Conservation (phyloP, 1,140 invertebrate species). For the Vollenhovia emeryi region DNA sequence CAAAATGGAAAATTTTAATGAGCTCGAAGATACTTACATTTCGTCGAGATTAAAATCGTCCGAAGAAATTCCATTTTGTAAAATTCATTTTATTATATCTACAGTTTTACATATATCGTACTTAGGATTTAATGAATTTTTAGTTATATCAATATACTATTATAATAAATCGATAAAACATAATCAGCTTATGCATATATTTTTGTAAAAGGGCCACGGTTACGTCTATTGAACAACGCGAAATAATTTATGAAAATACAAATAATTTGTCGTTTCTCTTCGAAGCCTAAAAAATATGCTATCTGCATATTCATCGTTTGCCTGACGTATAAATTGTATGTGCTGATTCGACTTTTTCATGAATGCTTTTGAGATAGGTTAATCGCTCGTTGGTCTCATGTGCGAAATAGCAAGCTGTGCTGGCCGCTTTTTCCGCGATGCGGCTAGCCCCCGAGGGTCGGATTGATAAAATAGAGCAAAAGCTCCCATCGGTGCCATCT, state of each 20-base stretch:
- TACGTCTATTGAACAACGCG: not conserved
- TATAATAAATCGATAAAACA: not conserved
- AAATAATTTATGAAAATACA: not conserved
- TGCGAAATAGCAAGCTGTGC: slow-evolving; percentile 28
- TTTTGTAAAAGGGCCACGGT: not conserved
- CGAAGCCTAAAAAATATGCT: not conserved
- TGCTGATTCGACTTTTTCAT: slow-evolving; percentile 26
- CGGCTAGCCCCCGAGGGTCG: slow-evolving; percentile 25
- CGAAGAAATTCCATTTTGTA: not conserved
- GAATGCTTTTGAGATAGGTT: slow-evolving; percentile 35
- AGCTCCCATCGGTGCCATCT: slow-evolving; percentile 57
- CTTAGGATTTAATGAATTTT: not conserved
- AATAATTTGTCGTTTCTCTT: not conserved
- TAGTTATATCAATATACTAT: not conserved
- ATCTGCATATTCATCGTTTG: slow-evolving; percentile 29
- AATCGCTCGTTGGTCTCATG: slow-evolving; percentile 43
- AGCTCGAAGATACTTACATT: slow-evolving; percentile 21
- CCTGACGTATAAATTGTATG: not conserved
- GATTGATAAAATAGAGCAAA: slow-evolving; percentile 66
- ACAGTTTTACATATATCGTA: not conserved
- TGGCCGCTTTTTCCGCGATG: slow-evolving; percentile 1
- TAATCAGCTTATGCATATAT: not conserved
- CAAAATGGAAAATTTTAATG: slow-evolving; percentile 27
- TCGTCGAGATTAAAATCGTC: not conserved
- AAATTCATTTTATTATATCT: not conserved